Evolutionary conservation across 2,113 vertebrate species (phyloP).

Genomic region (Microtus ochrogaster): DNA sequence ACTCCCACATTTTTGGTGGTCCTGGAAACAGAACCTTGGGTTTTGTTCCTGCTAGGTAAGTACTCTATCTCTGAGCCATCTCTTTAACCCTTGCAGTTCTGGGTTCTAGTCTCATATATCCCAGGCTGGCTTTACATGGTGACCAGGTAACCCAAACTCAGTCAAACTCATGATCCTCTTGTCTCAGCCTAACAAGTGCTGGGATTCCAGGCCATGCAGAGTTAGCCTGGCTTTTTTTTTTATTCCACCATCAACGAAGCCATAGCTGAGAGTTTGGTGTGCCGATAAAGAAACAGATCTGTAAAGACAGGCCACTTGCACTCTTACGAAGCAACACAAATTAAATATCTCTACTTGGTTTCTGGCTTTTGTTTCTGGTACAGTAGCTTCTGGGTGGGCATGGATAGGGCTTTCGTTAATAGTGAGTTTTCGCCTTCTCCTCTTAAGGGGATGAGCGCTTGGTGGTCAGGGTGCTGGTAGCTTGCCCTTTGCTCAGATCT

Average conservation of each 20-base stretch:
- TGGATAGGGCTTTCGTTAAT: neutral
- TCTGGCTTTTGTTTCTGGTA: constrained; percentile 5
- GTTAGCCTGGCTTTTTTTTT: neutral
- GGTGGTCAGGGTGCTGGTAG: neutral
- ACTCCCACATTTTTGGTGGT: neutral
- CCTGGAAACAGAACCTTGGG: neutral
- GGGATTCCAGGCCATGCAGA: neutral
- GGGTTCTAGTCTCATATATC: too few species aligned
- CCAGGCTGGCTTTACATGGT: too few species aligned
- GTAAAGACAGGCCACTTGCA: neutral
- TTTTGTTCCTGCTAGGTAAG: neutral
- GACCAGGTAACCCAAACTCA: neutral
- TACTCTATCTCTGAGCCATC: neutral
- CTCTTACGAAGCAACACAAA: neutral
- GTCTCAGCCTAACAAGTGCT: neutral
- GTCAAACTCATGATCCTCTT: neutral
- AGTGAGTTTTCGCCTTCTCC: constrained; percentile 2
- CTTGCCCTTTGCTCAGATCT: neutral
- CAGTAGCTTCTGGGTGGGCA: neutral
- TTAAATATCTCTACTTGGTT: constrained; percentile 21
- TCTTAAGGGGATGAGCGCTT: neutral
- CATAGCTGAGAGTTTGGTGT: constrained; percentile 40
- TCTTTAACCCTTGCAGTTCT: neutral
- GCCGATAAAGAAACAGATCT: neutral
- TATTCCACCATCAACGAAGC: neutral